phyloP scores from a whole-genome alignment of 2,888 invertebrate genomes.

The Xylota sylvarum region DNA sequence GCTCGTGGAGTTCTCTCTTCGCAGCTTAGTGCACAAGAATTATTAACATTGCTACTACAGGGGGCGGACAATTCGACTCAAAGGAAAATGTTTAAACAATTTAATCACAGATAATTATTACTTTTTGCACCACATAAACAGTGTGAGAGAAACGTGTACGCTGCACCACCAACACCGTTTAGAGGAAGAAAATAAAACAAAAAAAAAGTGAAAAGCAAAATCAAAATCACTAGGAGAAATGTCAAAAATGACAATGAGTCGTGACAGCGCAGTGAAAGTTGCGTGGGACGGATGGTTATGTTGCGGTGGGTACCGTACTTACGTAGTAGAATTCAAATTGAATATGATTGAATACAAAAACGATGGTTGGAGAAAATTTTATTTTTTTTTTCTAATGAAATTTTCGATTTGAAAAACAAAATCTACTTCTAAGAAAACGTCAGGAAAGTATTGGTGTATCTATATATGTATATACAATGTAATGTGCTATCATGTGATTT shows the following conservation, averaged over 20 bases:
- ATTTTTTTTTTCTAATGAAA: too few relatives aligned
- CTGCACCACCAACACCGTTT: slow-evolving; percentile 54
- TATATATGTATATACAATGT: too few relatives aligned
- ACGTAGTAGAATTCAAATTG: background rate
- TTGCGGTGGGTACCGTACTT: slow-evolving; percentile 3
- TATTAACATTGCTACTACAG: slow-evolving; percentile 19
- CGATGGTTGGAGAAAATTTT: too few relatives aligned
- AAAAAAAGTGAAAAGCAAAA: slow-evolving; percentile 11
- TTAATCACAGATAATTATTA: slow-evolving; percentile 19
- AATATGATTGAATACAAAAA: slow-evolving; percentile 10
- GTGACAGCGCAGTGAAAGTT: slow-evolving; percentile 13
- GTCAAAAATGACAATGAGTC: slow-evolving; percentile 40
- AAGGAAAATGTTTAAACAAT: slow-evolving; percentile 21
- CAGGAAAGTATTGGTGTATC: too few relatives aligned
- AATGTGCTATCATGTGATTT: too few relatives aligned
- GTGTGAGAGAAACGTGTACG: slow-evolving; percentile 57
- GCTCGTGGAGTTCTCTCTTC: slow-evolving; percentile 17
- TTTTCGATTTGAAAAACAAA: too few relatives aligned
- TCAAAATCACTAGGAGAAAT: slow-evolving; percentile 22
- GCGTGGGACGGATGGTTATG: background rate
- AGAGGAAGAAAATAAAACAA: slow-evolving; percentile 59
- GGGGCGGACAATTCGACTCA: background rate
- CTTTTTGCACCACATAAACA: slow-evolving; percentile 57
- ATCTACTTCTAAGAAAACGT: too few relatives aligned
- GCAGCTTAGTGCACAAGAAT: slow-evolving; percentile 25